A percentile compares a stretch with the other conserved stretches of the same genome.
These are phyloP conservation scores for Anoplopoma fimbria DNA, from an alignment of 2,113 vertebrate species.

Conservation along the genomic window DNA sequence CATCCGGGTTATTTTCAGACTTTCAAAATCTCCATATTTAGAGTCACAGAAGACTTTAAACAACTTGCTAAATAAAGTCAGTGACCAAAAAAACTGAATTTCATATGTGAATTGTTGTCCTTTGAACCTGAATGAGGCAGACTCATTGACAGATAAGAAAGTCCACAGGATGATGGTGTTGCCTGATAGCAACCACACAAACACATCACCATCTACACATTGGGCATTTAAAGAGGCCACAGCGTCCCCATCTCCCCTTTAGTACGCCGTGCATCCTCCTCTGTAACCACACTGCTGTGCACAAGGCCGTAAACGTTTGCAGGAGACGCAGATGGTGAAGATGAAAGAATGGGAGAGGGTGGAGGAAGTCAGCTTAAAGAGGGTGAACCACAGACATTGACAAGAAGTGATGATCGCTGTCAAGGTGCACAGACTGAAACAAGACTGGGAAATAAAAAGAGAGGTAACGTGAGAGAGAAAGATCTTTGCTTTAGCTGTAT, in stretches of 20 bases:
- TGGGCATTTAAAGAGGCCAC: constrained; percentile 28
- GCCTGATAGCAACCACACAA: constrained; percentile 7
- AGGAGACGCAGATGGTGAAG: constrained; percentile 36
- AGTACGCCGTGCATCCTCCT: constrained; percentile 15
- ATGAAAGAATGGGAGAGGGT: constrained; percentile 49
- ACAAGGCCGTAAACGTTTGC: constrained; percentile 50
- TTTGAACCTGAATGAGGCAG: constrained; percentile 18
- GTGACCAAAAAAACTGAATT: neutral
- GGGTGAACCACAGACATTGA: constrained; percentile 46
- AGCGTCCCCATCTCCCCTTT: constrained; percentile 9
- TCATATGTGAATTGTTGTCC: neutral
- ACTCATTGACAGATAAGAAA: constrained; percentile 13
- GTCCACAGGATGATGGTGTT: neutral
- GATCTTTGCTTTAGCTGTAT: neutral
- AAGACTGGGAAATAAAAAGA: constrained; percentile 28
- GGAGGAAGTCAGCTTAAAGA: constrained; percentile 65
- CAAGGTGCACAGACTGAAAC: constrained; percentile 33
- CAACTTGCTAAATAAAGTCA: neutral
- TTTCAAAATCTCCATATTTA: too few species aligned
- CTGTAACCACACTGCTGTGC: constrained; percentile 56
- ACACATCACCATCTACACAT: constrained; percentile 3
- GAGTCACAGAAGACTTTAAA: neutral
- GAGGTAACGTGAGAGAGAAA: neutral
- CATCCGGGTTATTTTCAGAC: too few species aligned
- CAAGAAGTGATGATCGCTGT: constrained; percentile 41